Percentiles rank a stretch among this genome's conserved stretches.
These are phyloP conservation scores for Solen grandis DNA, from an alignment of 1,140 invertebrate genomes.

Conservation along the genomic window DNA sequence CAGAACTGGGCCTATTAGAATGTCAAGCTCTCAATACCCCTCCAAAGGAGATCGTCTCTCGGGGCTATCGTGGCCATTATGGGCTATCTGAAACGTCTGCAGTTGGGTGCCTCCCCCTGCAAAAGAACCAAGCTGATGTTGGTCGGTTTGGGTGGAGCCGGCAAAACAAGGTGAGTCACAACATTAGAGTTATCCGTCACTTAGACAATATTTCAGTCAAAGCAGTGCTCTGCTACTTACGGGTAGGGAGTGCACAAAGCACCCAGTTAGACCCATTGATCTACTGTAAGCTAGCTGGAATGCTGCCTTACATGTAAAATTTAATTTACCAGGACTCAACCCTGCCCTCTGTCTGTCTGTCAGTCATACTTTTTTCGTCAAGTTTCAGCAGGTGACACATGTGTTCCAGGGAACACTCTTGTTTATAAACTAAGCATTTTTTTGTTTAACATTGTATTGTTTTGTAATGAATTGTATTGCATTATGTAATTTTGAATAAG, in stretches of 20 bases:
- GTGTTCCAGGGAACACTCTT: too few relatives aligned
- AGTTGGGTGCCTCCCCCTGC: slow-evolving; percentile 73
- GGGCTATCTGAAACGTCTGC: slow-evolving; percentile 75
- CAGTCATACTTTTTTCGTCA: too few relatives aligned
- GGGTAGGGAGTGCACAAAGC: too few relatives aligned
- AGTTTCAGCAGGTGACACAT: too few relatives aligned
- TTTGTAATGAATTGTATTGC: too few relatives aligned
- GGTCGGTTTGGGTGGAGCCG: slow-evolving; percentile 79
- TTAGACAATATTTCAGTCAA: not conserved
- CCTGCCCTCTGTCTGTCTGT: too few relatives aligned
- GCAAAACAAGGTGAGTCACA: slow-evolving; percentile 81
- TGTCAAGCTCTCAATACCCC: slow-evolving; percentile 78
- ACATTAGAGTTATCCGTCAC: not conserved
- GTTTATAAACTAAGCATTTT: too few relatives aligned
- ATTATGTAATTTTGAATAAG: too few relatives aligned
- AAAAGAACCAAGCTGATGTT: slow-evolving; percentile 80
- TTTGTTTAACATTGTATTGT: too few relatives aligned
- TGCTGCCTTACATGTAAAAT: too few relatives aligned
- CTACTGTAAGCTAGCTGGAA: too few relatives aligned
- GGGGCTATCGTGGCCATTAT: slow-evolving; percentile 74
- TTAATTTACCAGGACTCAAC: too few relatives aligned
- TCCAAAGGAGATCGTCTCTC: slow-evolving; percentile 75
- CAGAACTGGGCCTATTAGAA: slow-evolving; percentile 70
- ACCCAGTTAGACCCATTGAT: not conserved
- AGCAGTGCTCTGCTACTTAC: not conserved